A percentile compares a stretch with the other conserved stretches of the same genome.
Evolutionary conservation across 2,797 vertebrate genomes (phyloP).

Genomic region (Thunnus albacares): DNA sequence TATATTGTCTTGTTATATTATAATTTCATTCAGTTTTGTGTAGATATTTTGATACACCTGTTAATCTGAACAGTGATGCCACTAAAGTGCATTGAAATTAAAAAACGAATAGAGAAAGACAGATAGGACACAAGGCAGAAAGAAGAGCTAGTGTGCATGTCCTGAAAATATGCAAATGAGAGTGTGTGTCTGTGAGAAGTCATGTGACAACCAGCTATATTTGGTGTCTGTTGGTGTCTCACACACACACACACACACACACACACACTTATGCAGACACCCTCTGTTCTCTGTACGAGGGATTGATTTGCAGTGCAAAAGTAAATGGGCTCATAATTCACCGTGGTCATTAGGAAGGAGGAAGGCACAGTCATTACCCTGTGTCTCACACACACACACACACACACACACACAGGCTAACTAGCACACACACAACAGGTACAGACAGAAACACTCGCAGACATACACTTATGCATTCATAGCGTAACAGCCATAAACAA

Average conservation of each 20-base stretch:
- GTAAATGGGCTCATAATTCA: conserved; percentile 71
- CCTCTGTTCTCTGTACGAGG: conserved; percentile 34
- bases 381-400: neutral
- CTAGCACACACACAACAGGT: conserved; percentile 12
- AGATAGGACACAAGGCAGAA: neutral
- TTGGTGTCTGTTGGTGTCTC: conserved; percentile 14
- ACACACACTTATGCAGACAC: conserved; percentile 8
- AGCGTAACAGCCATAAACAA: neutral
- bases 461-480: neutral
- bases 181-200: conserved; percentile 32
- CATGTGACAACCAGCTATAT: conserved; percentile 50
- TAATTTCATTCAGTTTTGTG: too few relatives aligned
- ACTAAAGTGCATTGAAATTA: neutral
- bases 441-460: neutral
- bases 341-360: conserved; percentile 67
- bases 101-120: neutral
- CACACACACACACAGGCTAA: conserved; percentile 11
- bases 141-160: neutral
- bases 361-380: conserved; percentile 65
- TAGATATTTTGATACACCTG: neutral
- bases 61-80: neutral
- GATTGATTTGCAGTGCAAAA: conserved; percentile 64
- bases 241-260: conserved; percentile 11
- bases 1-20: neutral
- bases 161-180: conserved; percentile 47